Evolutionary conservation across 2,113 vertebrate species (phyloP).

Genomic region (Lipophrys pholis): DNA sequence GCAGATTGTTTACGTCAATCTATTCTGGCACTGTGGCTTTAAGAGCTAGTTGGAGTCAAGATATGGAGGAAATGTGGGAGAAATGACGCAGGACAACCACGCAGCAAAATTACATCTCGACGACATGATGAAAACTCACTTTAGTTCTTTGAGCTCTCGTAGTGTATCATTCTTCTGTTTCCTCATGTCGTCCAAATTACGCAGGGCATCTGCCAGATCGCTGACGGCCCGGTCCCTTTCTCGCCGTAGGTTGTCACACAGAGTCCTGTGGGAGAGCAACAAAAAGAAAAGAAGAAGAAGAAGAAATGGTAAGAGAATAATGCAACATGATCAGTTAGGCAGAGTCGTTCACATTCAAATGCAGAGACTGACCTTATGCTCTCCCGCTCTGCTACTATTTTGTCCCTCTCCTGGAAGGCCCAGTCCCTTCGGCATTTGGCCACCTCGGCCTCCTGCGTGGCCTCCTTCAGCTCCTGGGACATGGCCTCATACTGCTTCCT

Average conservation of each 20-base stretch:
- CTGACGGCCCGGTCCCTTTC: conserved; percentile 95
- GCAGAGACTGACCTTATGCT: conserved; percentile 90
- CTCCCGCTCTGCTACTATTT: conserved; percentile 97
- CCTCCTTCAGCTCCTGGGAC: conserved; percentile 97
- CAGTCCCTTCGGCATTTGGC: conserved; percentile 97
- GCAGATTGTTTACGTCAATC: neutral
- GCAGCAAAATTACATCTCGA: too few relatives aligned
- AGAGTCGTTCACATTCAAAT: conserved; percentile 8
- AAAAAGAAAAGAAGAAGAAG: neutral
- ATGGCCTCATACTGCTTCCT: conserved; percentile 96
- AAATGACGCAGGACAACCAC: too few relatives aligned
- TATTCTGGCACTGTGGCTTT: neutral
- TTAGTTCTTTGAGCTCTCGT: conserved; percentile 94
- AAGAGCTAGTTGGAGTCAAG: neutral
- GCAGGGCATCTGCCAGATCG: conserved; percentile 93
- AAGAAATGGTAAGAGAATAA: neutral
- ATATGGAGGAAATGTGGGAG: too few relatives aligned
- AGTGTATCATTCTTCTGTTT: conserved; percentile 94
- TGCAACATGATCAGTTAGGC: too few relatives aligned
- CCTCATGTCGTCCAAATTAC: conserved; percentile 95
- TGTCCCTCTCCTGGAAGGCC: conserved; percentile 98
- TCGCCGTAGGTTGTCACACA: conserved; percentile 94
- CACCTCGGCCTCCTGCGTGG: conserved; percentile 95
- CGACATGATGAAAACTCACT: conserved; percentile 80
- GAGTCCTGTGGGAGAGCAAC: conserved; percentile 81